Percentiles rank a stretch among this genome's conserved stretches.
Conservation (phyloP, 2,888 invertebrate species). For the Saturnia japonica region DNA sequence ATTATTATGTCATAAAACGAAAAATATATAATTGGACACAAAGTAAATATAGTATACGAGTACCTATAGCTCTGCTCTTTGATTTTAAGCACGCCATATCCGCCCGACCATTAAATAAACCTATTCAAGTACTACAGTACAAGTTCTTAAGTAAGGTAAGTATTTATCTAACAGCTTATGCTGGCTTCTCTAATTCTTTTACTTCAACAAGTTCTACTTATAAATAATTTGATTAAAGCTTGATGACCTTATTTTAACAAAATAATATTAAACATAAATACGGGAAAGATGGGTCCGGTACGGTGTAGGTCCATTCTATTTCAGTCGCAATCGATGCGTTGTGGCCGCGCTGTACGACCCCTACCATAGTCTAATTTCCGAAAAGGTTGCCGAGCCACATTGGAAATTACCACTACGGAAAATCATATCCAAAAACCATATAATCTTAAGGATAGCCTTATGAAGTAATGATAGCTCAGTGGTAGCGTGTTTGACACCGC, state of each 20-base stretch:
- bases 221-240: constrained; percentile 10
- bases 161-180: not conserved
- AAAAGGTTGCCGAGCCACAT: constrained; percentile 9
- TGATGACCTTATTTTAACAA: constrained; percentile 13
- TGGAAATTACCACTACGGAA: not conserved
- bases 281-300: constrained; percentile 16
- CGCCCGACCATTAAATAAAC: no score
- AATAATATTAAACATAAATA: constrained; percentile 9
- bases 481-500: no score
- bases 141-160: not conserved
- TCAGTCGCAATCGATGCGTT: constrained; percentile 29
- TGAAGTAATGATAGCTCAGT: no score
- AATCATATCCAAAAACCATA: not conserved
- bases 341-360: constrained; percentile 18
- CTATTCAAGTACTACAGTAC: no score
- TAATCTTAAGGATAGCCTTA: no score
- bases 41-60: no score
- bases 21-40: no score
- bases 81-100: no score
- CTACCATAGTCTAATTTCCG: constrained; percentile 11
- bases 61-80: no score
- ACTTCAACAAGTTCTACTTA: not conserved
- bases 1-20: no score
- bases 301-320: constrained; percentile 30
- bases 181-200: not conserved